Base-by-base conservation (phyloP, 2,888 invertebrate genomes). In the Cheilosia vulpina region DNA sequence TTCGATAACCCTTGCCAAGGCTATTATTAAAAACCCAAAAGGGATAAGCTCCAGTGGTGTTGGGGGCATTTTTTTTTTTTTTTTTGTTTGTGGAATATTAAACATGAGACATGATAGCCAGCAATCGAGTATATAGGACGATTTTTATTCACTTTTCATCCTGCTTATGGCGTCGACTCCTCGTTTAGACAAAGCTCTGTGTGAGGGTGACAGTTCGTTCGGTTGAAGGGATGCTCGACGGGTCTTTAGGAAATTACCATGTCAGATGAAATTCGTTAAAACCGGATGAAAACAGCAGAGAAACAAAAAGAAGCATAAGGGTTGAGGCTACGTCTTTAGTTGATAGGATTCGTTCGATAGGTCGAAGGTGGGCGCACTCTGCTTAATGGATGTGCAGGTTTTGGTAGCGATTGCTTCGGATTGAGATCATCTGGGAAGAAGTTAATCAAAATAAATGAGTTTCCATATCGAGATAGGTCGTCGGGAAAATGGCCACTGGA, bases 171-270 rank as follows among this genome's bases (percentile, higher is more conserved):
- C 63, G 19, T 57, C 9, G 45, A 19, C 21, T 69, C 15, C 11
- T 53, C 34, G 31, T 69, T 69, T 47, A 15, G 52, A 15, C 43
- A 21, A 52, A 50, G 41, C 41, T 43, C 15, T 9, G 62, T 71
- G 71, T 43, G 57, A 34, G 27, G 19, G 38, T 15, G n/a, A 11
- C 13, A 38, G 4, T 38, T 13, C 13, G 38, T 11, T 9, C 11
- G 11, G 13, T 57, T 19, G 31, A 41, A 45, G n/a, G 38, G 50
- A 58, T 57, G n/a, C 17, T 7, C 34, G 24, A 21, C 5, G 15
- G 9, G 4, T 43, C 31, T 31, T 58, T 50, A 27, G 73, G 52
- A 76, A 76, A 76, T 76, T 76, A 52, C 75, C 57, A 66, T 58
- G 58, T 76, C 66, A 43, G 50, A 58, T 52, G 65, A 21, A 58